These are phyloP conservation scores for Ptychadena robeensis DNA, from an alignment of 2,797 vertebrate genomes.

Conservation along the genomic window DNA sequence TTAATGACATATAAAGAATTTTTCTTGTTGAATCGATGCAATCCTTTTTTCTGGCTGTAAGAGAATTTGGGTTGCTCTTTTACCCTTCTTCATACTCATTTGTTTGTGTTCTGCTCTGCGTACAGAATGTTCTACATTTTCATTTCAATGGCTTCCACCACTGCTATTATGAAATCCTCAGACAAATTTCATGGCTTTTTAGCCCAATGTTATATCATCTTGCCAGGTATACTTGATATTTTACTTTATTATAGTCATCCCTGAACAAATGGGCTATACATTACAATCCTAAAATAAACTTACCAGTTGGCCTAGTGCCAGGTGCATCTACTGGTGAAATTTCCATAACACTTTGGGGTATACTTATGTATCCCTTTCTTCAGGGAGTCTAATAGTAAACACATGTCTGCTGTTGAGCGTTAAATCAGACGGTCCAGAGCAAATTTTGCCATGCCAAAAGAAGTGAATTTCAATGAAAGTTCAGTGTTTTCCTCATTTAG, in stretches of 20 bases:
- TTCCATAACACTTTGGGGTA: slow-evolving; percentile 52
- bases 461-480: slow-evolving; percentile 56
- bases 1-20: no score
- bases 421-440: slow-evolving; percentile 45
- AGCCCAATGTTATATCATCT: slow-evolving; percentile 38
- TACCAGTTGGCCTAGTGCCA: slow-evolving; percentile 39
- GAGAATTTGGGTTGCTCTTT: slow-evolving; percentile 8
- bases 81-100: not conserved
- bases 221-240: slow-evolving; percentile 54
- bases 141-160: slow-evolving; percentile 37
- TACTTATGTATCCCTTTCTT: slow-evolving; percentile 50
- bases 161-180: slow-evolving; percentile 49
- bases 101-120: slow-evolving; percentile 36
- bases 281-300: slow-evolving; percentile 46
- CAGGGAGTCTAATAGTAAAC: slow-evolving; percentile 52
- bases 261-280: slow-evolving; percentile 49
- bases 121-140: slow-evolving; percentile 49
- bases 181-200: slow-evolving; percentile 48
- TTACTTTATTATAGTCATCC: slow-evolving; percentile 39
- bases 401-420: slow-evolving; percentile 48
- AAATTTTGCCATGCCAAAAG: slow-evolving; percentile 56
- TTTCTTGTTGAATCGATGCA: not conserved
- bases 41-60: slow-evolving; percentile 3
- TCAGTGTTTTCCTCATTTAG: slow-evolving; percentile 57
- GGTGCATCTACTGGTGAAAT: slow-evolving; percentile 51